Percentiles rank a stretch among this genome's conserved stretches.
These are phyloP conservation scores for Numida meleagris DNA, from an alignment of 2,113 vertebrate species.

Conservation along the genomic window DNA sequence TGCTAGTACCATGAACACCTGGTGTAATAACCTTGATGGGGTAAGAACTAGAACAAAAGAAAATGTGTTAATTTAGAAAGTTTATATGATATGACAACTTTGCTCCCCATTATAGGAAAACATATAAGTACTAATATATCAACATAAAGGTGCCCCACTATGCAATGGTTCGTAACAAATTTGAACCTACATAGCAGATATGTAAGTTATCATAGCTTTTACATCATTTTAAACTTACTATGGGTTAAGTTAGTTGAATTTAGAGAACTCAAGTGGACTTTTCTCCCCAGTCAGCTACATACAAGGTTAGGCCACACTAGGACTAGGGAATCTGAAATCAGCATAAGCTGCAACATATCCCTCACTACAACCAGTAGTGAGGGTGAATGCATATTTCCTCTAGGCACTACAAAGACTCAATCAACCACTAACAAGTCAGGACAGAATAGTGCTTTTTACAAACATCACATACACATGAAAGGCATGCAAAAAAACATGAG, in stretches of 20 bases:
- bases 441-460: background rate
- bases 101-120: background rate
- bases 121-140: background rate
- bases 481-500: background rate
- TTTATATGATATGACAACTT: accelerated
- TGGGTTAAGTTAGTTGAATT: background rate
- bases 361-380: background rate
- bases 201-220: background rate
- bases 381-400: accelerated
- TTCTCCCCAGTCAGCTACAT: background rate
- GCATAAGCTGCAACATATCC: background rate
- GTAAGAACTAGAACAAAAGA: background rate
- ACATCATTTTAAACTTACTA: background rate
- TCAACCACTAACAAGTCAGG: background rate
- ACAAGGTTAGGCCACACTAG: background rate
- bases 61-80: background rate
- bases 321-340: background rate
- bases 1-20: background rate
- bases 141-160: background rate
- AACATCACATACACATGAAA: background rate
- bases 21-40: background rate
- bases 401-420: background rate
- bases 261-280: accelerated
- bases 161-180: background rate
- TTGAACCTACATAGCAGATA: background rate